These are phyloP conservation scores for Drosophila varians DNA, from an alignment of 1,140 invertebrate genomes.

Conservation along the genomic window DNA sequence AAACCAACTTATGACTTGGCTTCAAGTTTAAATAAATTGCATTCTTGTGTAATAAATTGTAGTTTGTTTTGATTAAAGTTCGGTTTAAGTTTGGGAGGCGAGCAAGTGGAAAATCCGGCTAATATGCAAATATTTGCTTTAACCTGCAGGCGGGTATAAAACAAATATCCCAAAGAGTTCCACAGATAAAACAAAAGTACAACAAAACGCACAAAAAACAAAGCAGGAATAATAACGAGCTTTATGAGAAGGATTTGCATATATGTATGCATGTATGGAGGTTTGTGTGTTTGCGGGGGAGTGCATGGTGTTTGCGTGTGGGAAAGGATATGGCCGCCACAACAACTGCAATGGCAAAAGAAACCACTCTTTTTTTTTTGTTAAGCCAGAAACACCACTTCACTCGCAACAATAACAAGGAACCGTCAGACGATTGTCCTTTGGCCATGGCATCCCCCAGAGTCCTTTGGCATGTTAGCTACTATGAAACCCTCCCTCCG, in stretches of 20 bases:
- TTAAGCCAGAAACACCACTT: conserved; percentile 18
- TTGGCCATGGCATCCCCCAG: conserved; percentile 35
- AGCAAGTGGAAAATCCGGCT: conserved; percentile 20
- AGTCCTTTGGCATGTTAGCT: conserved; percentile 35
- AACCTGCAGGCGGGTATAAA: conserved; percentile 39
- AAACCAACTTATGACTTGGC: conserved; percentile 13
- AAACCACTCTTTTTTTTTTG: conserved; percentile 27
- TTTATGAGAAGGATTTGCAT: conserved; percentile 44
- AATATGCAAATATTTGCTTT: conserved; percentile 51
- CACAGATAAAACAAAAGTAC: conserved; percentile 25
- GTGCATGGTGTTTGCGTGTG: conserved; percentile 11
- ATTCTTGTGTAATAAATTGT: conserved; percentile 30
- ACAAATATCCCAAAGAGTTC: conserved; percentile 39
- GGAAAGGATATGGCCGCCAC: conserved; percentile 18
- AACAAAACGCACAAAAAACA: conserved; percentile 11
- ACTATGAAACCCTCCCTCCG: neutral
- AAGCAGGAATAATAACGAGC: conserved; percentile 45
- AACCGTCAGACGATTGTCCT: conserved; percentile 39
- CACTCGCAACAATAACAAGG: conserved; percentile 40
- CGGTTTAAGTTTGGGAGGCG: neutral
- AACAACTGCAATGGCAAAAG: conserved; percentile 44
- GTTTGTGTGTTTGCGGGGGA: too few species aligned
- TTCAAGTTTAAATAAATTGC: conserved; percentile 31
- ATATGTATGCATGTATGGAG: conserved; percentile 2
- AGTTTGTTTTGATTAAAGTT: conserved; percentile 28